Evolutionary conservation across 2,113 vertebrate genomes (phyloP).

Genomic region (Telmatochromis brachygnathus): DNA sequence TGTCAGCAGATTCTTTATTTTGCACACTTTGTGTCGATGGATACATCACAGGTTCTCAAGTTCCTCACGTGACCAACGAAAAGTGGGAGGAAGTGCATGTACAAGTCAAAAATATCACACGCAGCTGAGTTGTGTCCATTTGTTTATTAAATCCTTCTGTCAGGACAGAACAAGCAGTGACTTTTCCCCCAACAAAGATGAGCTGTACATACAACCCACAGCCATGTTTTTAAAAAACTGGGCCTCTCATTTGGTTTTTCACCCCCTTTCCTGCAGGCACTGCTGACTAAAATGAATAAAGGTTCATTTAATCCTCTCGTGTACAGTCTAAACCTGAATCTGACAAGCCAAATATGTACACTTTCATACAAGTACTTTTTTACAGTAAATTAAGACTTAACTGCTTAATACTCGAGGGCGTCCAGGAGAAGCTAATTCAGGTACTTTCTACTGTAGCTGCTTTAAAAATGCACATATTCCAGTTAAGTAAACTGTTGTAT

Average conservation of each 20-base stretch:
- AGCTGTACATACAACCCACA: background rate
- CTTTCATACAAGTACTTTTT: background rate
- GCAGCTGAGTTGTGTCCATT: background rate
- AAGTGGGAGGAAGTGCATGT: background rate
- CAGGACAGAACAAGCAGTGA: constrained; percentile 6
- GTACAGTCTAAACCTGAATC: background rate
- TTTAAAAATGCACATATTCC: constrained; percentile 48
- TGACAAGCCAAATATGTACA: background rate
- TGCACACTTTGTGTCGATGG: background rate
- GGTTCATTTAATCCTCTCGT: background rate
- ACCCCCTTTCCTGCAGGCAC: background rate
- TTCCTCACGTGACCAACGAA: background rate
- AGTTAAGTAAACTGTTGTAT: constrained; percentile 50
- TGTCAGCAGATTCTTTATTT: background rate
- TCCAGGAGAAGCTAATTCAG: constrained; percentile 4
- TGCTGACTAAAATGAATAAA: background rate
- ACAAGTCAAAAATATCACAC: background rate
- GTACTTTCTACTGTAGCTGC: constrained; percentile 20
- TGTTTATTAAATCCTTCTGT: constrained; percentile 45
- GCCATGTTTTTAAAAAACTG: background rate
- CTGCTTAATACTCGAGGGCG: background rate
- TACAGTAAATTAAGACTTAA: constrained; percentile 40
- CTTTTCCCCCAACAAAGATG: background rate
- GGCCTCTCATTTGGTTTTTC: background rate
- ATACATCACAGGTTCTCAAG: background rate